Base-by-base conservation (phyloP, 2,113 vertebrate species). In the Gila orcuttii region DNA sequence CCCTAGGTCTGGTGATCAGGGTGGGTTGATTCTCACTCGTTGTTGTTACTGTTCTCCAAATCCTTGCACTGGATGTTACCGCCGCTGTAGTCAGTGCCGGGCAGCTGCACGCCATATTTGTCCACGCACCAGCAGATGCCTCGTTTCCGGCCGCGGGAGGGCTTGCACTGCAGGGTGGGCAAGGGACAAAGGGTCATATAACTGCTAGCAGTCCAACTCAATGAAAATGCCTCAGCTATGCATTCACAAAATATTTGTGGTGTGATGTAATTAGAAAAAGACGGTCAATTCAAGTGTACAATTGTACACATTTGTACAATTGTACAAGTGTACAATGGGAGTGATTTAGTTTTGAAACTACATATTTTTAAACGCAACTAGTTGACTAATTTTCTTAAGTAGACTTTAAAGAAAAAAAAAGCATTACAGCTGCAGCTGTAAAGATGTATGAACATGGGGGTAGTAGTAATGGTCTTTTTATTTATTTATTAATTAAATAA, bases 51-150 rank as follows among this genome's bases (percentile, higher is more conserved):
- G 93, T 95, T 97, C 94, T 99, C 98, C 17, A 99, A 96, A 31
- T 96, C 94, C 85, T 99, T 98, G 93, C 98, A 99, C 91, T 99
- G 98, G 91, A 99, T 96, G 91, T 98, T 97, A 25, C 97, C 97
- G 0, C 96, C 96, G 10, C 96, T 96, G 84, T 96, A 98, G 92
- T 97, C 97, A 75, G 96, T 97, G 82, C 98, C 98, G 0, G 98
- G 98, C 85, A 99, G 96, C 95, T 98, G 97, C 89, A 97, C 94
- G 3, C 98, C 98, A 0, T 99, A 99, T 92, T 98, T 99, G 92
- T 99, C 98, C 94, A 99, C 97, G 0, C 98, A 99, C 98, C 98
- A 99, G 95, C 97, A 99, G 93, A 99, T 95, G 60, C 98, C 97
- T 86, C 97, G 96, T 85, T 99, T 99, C 88, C 97, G 96, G 79